Evolutionary conservation across 2,888 invertebrate genomes (phyloP).

Genomic region (Plebejus argus): DNA sequence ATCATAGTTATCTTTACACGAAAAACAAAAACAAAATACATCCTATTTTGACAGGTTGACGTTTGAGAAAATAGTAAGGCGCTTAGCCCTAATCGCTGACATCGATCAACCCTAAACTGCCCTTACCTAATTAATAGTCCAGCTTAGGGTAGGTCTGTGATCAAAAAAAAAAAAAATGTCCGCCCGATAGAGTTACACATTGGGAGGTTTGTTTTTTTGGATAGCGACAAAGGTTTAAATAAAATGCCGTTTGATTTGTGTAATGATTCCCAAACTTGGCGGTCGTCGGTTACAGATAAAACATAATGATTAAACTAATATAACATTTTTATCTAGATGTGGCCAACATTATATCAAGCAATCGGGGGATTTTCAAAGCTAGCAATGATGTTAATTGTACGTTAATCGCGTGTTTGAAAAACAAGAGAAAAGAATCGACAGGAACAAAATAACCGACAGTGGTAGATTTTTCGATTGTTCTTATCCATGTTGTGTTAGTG

Average conservation of each 20-base stretch:
- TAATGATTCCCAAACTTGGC: not conserved
- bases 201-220: slow-evolving; percentile 52
- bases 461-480: too few relatives aligned
- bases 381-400: too few relatives aligned
- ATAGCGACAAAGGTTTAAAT: not conserved
- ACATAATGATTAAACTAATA: too few relatives aligned
- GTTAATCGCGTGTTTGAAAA: too few relatives aligned
- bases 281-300: too few relatives aligned
- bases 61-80: slow-evolving; percentile 34
- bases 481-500: too few relatives aligned
- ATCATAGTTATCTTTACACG: slow-evolving; percentile 8
- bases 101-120: slow-evolving; percentile 59
- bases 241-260: slow-evolving; percentile 7
- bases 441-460: too few relatives aligned
- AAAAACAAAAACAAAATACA: slow-evolving; percentile 8
- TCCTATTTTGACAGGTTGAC: slow-evolving; percentile 27
- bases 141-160: slow-evolving; percentile 62
- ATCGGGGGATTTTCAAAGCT: too few relatives aligned
- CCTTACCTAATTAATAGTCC: slow-evolving; percentile 67
- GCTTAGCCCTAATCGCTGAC: slow-evolving; percentile 58
- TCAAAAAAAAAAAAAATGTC: slow-evolving; percentile 25
- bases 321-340: too few relatives aligned
- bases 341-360: too few relatives aligned
- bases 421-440: too few relatives aligned
- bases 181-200: slow-evolving; percentile 61